Evolutionary conservation across 2,113 vertebrate species (phyloP).

Genomic region (Sminthopsis crassicaudata): DNA sequence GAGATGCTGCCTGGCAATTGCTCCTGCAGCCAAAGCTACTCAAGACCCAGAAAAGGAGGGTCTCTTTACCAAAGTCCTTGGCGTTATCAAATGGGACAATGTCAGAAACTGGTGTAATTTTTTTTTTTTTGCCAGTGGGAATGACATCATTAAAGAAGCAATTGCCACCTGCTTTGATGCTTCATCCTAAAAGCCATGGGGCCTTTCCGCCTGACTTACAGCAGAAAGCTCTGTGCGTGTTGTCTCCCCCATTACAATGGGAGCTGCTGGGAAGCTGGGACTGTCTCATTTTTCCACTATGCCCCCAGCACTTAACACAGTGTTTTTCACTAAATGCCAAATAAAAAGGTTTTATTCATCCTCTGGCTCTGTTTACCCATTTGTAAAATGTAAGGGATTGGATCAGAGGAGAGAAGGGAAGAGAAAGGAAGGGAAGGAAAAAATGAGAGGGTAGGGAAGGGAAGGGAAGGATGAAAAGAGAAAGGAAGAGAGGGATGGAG

Average conservation of each 20-base stretch:
- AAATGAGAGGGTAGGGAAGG: too few species aligned
- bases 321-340: not conserved
- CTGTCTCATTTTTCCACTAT: not conserved
- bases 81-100: not conserved
- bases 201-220: not conserved
- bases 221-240: not conserved
- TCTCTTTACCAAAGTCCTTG: not conserved
- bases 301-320: not conserved
- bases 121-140: not conserved
- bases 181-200: not conserved
- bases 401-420: not conserved
- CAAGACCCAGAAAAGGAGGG: not conserved
- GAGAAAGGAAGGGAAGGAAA: not conserved
- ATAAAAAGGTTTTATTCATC: not conserved
- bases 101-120: not conserved
- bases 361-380: not conserved
- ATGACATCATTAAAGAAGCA: not conserved
- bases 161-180: not conserved
- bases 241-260: not conserved
- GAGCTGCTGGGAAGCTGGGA: not conserved
- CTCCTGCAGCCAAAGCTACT: not conserved
- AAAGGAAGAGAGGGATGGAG: not conserved
- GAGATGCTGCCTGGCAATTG: not conserved
- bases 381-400: not conserved
- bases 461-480: not conserved